A percentile compares a stretch with the other conserved stretches of the same genome.
These are phyloP conservation scores for Temnothorax unifasciatus DNA, from an alignment of 2,888 invertebrate species.

Conservation along the genomic window DNA sequence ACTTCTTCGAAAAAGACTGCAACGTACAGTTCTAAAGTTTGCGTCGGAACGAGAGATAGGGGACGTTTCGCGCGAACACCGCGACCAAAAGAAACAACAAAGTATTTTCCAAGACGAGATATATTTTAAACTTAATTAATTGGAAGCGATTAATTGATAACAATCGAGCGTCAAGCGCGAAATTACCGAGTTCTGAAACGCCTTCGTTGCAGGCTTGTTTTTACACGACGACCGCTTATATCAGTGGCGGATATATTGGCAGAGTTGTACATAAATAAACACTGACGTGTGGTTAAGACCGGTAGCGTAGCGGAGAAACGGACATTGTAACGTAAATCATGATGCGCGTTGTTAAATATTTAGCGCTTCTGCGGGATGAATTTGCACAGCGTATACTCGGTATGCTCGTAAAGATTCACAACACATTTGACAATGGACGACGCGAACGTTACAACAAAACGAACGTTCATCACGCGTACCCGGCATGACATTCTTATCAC, in stretches of 20 bases:
- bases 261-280: constrained; percentile 7
- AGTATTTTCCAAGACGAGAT: neutral
- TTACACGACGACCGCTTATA: neutral
- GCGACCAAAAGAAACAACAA: neutral
- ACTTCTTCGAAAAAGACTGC: neutral
- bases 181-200: neutral
- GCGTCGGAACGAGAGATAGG: neutral
- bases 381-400: neutral
- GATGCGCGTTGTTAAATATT: constrained; percentile 19
- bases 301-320: neutral
- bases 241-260: neutral
- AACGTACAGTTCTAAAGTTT: neutral
- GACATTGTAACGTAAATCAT: constrained; percentile 13
- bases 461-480: neutral
- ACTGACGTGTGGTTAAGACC: neutral
- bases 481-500: neutral
- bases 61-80: neutral
- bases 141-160: neutral
- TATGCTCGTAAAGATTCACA: neutral
- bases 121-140: neutral
- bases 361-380: neutral
- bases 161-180: neutral
- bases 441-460: neutral
- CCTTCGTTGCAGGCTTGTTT: neutral
- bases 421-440: neutral